These are phyloP conservation scores for Heliconius nattereri DNA, from an alignment of 1,140 invertebrate genomes.

Conservation along the genomic window DNA sequence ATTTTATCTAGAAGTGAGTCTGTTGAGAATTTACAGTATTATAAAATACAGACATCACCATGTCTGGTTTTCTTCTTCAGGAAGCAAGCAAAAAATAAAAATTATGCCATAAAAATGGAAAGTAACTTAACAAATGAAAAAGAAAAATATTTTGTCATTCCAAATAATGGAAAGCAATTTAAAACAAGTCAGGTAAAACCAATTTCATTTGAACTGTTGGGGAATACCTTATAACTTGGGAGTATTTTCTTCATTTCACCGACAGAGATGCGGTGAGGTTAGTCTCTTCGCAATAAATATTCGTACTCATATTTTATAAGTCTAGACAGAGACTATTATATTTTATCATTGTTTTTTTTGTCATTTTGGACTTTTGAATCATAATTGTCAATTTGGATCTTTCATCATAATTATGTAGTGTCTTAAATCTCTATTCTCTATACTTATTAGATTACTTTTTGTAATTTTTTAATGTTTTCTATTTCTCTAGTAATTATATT, in stretches of 20 bases:
- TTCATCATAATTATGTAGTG: too few species aligned
- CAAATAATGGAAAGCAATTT: constrained; percentile 2
- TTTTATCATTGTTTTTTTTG: constrained; percentile 24
- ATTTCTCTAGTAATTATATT: too few species aligned
- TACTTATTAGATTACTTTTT: too few species aligned
- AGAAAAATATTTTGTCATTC: background rate
- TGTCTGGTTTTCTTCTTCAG: too few species aligned
- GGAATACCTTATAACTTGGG: background rate
- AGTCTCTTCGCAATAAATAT: constrained; percentile 26
- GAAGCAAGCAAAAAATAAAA: background rate
- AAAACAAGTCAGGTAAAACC: constrained; percentile 19
- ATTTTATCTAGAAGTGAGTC: background rate
- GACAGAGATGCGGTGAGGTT: constrained; percentile 27
- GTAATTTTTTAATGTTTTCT: too few species aligned
- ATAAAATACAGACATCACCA: background rate
- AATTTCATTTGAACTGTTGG: constrained; percentile 16
- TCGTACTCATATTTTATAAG: constrained; percentile 31
- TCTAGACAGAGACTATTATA: constrained; percentile 43
- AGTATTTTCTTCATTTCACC: constrained; percentile 28
- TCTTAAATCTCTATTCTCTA: too few species aligned
- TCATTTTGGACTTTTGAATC: too few species aligned
- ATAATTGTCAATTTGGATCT: too few species aligned
- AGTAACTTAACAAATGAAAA: constrained; percentile 8
- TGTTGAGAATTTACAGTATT: background rate
- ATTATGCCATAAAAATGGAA: background rate